phyloP scores from a whole-genome alignment of 1,140 invertebrate genomes.

The Drosophila nigrodunni region DNA sequence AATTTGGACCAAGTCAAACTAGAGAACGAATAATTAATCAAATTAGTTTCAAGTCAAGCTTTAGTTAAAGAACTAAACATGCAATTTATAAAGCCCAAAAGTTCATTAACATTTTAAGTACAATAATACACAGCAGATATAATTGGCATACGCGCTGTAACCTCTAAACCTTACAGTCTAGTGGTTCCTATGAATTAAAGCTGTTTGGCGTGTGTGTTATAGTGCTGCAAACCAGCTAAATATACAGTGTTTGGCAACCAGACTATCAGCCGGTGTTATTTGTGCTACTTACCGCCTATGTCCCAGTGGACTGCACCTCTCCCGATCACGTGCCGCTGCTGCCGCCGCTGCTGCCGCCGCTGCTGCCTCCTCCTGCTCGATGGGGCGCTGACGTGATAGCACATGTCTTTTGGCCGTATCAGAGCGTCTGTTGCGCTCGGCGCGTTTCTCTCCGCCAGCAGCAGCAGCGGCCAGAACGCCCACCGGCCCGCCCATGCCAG shows the following conservation, averaged over 20 bases:
- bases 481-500: slow-evolving; percentile 86
- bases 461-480: slow-evolving; percentile 55
- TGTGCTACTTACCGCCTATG: slow-evolving; percentile 65
- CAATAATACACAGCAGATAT: too few species aligned
- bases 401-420: slow-evolving; percentile 90
- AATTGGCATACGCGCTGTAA: too few species aligned
- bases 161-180: too few species aligned
- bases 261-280: neutral
- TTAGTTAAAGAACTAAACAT: too few species aligned
- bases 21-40: too few species aligned
- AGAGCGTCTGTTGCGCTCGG: slow-evolving; percentile 85
- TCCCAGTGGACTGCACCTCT: slow-evolving; percentile 67
- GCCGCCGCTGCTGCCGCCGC: slow-evolving; percentile 14
- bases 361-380: slow-evolving; percentile 87
- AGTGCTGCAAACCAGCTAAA: slow-evolving; percentile 4
- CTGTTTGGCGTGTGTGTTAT: neutral
- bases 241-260: slow-evolving; percentile 2
- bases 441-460: slow-evolving; percentile 68
- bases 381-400: slow-evolving; percentile 89
- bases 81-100: too few species aligned
- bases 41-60: too few species aligned
- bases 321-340: slow-evolving; percentile 54
- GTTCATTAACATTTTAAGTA: too few species aligned
- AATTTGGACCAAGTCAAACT: too few species aligned
- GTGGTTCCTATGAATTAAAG: neutral